A percentile compares a stretch with the other conserved stretches of the same genome.
Conservation (phyloP, 2,888 invertebrate genomes). For the Cancer borealis region DNA sequence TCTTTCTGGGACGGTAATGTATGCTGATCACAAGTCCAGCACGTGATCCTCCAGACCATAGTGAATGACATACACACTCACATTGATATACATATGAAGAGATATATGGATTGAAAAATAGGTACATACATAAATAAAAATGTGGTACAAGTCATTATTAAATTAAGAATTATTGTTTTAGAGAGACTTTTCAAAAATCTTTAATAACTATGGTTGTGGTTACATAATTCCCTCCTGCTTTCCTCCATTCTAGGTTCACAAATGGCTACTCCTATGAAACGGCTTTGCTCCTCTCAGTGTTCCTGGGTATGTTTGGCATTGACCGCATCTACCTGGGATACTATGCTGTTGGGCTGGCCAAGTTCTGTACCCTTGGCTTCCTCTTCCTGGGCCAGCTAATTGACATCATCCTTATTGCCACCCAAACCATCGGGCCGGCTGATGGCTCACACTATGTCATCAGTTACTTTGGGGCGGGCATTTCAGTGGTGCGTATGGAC, state of each 20-base stretch:
- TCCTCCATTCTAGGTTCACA: conserved; percentile 81
- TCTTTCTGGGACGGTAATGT: no score
- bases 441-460: conserved; percentile 97
- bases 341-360: conserved; percentile 95
- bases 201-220: background rate
- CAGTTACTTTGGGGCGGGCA: conserved; percentile 94
- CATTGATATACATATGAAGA: no score
- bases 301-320: conserved; percentile 98
- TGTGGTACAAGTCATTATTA: background rate
- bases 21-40: no score
- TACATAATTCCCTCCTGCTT: background rate
- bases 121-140: background rate
- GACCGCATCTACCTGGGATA: conserved; percentile 99
- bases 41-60: no score
- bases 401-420: conserved; percentile 97
- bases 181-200: no score
- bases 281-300: conserved; percentile 94
- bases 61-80: no score
- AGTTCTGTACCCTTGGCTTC: conserved; percentile 97
- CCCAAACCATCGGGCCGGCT: conserved; percentile 95
- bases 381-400: conserved; percentile 95
- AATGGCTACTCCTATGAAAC: conserved; percentile 97
- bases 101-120: no score
- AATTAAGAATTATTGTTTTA: no score
- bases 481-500: conserved; percentile 89